Base-by-base conservation (phyloP, 2,888 invertebrate genomes). In the Dinocampus coccinellae region DNA sequence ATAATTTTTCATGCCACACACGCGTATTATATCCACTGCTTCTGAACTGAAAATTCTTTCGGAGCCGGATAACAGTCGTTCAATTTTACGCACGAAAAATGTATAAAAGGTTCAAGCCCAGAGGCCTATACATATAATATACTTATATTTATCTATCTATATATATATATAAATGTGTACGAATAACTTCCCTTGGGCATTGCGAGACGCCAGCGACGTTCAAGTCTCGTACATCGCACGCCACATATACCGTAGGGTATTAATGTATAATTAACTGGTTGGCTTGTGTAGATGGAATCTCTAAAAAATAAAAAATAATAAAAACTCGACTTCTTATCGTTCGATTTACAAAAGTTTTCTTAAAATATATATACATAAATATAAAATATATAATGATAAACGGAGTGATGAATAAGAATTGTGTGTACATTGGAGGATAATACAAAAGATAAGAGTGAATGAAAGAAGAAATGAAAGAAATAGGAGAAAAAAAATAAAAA, bases 221-320 rank as follows among this genome's bases (percentile, higher is more conserved):
- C 34, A 60, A 47, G 70, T 60, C 52, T 77, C 80, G 76, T 78
- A 80, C 80, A 83, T 84, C 80, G 82, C 84, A 84, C 84, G 84
- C 84, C 67, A 71, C 57, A 67, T 33, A 58, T 29, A 24, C 29
- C 29, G 26, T 20, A 42, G 72, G 82, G 82, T 80, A 85, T 86
- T 85, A 86, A 86, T 85, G 82, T 85, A 85, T 85, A 86, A 86
- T 86, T 86, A 86, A 84, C 84, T 79, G 79, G 81, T 78, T 79
- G 77, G 82, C 78, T 80, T 82, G 47, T 47, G 84, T 82, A 83
- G 85, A 86, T 85, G 74, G 71, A 85, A 85, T 85, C 83, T 78
- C 6, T 16, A 16, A 20, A 26, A 34, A 42, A 42, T 61, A 71
- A 61, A 70, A 53, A 71, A 39, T 77, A 75, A 78, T 80, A 80